These are phyloP conservation scores for Halcyon malimbica DNA, from an alignment of 2,113 vertebrate genomes.

Conservation along the genomic window DNA sequence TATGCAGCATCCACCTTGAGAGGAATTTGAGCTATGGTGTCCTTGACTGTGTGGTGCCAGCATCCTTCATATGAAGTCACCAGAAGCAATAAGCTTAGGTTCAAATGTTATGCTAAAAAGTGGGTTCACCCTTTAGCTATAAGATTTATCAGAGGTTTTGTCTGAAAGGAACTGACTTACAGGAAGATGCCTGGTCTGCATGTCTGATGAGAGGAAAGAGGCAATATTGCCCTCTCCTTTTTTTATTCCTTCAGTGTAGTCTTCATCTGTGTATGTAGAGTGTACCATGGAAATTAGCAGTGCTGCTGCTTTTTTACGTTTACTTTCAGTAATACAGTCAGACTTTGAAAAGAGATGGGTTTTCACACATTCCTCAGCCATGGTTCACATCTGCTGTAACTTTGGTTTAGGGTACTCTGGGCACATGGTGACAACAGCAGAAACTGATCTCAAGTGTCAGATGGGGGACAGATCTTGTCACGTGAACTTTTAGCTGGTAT, in stretches of 20 bases:
- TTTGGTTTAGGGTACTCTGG: neutral
- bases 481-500: neutral
- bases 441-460: neutral
- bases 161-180: slow-evolving; percentile 30
- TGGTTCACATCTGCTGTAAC: neutral
- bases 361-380: neutral
- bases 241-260: neutral
- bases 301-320: neutral
- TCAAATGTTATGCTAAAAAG: neutral
- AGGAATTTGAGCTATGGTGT: neutral
- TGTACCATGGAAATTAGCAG: neutral
- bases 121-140: neutral
- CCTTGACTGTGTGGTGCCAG: slow-evolving; percentile 10
- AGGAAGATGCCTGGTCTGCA: slow-evolving; percentile 5
- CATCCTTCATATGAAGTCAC: slow-evolving; percentile 54
- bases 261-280: neutral
- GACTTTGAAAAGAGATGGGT: neutral
- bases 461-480: neutral
- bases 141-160: slow-evolving; percentile 35
- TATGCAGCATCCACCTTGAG: neutral
- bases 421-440: neutral
- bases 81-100: neutral
- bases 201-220: neutral
- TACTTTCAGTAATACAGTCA: neutral
- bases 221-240: neutral